Evolutionary conservation across 2,888 invertebrate species (phyloP), one percentile per base, ranked within the genome.

Genomic region (Aphidius colemani): DNA sequence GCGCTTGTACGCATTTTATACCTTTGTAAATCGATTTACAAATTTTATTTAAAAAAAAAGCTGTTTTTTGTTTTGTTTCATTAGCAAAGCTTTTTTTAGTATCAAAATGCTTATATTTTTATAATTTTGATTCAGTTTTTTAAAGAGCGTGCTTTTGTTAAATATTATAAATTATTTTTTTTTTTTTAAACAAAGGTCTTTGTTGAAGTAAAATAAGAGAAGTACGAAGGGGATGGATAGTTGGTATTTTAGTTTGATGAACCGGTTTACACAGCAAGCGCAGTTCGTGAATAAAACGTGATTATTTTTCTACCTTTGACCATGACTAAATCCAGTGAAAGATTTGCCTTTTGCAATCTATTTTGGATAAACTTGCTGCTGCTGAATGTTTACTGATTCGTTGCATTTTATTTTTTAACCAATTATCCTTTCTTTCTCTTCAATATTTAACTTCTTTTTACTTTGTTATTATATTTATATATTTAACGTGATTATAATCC

Each of bases 201-300:
- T 44, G 51, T 48, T 51, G 50, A 57, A 53, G 13, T 43, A 60
- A 59, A 11, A 62, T 64, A 60, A 61, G 65, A 66, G 64, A 59
- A 30, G 45, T 40, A 55, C 51, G 11, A 51, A 44, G 63, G 40
- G 51, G 58, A 48, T 46, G 62, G 70, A 60, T 61, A 59, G 62
- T 56, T 55, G 43, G 61, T 58, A 50, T 64, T 45, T 59, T 56
- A 57, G 13, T 67, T 66, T 64, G 63, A 53, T 64, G 64, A 70
- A 69, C 69, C 69, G 70, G 69, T 70, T 70, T 62, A 63, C 57
- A 46, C 30, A 30, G 48, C 53, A 56, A 53, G 62, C 64, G 49
- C 56, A 57, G 57, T 60, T 40, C 53, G 40, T 57, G 65, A 53
- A 57, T 30, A 30, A 30, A 30, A 30, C 30, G 30, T 40, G 39